Evolutionary conservation across 2,113 vertebrate genomes (phyloP).

Genomic region (Thunnus maccoyii): DNA sequence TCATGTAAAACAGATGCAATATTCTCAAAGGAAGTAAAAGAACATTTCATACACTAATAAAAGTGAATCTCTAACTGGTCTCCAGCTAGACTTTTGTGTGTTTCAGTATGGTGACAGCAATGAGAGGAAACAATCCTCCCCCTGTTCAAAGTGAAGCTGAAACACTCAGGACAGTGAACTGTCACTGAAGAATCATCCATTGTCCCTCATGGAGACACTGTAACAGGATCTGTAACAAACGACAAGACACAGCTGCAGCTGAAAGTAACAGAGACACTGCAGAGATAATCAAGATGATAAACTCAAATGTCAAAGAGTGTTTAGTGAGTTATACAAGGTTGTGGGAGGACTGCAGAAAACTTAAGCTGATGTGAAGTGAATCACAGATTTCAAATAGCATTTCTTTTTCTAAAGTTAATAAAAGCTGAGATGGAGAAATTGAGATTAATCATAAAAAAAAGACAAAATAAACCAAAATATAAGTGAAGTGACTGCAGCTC

Average conservation of each 20-base stretch:
- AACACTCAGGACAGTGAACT: neutral
- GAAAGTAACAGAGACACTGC: neutral
- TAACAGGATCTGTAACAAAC: neutral
- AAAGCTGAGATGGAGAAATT: neutral
- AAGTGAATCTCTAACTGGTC: neutral
- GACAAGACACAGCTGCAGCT: neutral
- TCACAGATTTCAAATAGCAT: neutral
- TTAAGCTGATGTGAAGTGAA: neutral
- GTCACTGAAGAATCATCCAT: conserved; percentile 5
- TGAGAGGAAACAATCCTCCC: neutral
- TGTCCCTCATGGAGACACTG: neutral
- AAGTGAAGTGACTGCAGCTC: too few species aligned
- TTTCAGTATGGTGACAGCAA: neutral
- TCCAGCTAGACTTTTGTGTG: neutral
- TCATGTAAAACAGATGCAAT: neutral
- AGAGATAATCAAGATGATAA: neutral
- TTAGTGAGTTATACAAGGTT: neutral
- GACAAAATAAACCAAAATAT: too few species aligned
- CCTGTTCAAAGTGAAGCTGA: conserved; percentile 2
- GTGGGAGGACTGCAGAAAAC: neutral
- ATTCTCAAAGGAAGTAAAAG: neutral
- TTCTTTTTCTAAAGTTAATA: neutral
- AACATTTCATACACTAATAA: neutral
- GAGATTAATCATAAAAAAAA: neutral
- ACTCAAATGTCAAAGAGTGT: neutral